phyloP scores from a whole-genome alignment of 2,113 vertebrate species.

The Cranoglanis bouderius region DNA sequence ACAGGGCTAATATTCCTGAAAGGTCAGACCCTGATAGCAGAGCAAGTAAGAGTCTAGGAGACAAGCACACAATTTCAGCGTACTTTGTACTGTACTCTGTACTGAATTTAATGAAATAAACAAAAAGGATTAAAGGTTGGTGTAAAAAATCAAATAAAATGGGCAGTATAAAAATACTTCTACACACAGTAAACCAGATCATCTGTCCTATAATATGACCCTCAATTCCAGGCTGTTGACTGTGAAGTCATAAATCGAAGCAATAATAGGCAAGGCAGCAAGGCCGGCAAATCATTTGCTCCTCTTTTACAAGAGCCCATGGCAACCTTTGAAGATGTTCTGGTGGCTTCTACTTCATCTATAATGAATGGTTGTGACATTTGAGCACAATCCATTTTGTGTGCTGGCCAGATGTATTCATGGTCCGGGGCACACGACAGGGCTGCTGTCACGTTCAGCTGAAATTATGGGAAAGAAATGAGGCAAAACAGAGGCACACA shows the following conservation, averaged over 20 bases:
- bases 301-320: constrained; percentile 4
- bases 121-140: neutral
- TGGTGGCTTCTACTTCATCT: constrained; percentile 37
- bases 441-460: constrained; percentile 16
- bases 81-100: neutral
- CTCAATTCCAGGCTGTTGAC: neutral
- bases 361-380: constrained; percentile 50
- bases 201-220: neutral
- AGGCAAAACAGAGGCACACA: constrained; percentile 40
- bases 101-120: neutral
- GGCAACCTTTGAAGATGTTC: constrained; percentile 44
- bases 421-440: neutral
- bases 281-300: constrained; percentile 11
- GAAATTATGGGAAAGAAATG: neutral
- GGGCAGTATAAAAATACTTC: neutral
- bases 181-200: neutral
- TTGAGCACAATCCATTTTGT: constrained; percentile 38
- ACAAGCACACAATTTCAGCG: neutral
- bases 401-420: constrained; percentile 10
- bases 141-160: neutral
- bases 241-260: constrained; percentile 32
- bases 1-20: neutral
- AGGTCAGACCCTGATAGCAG: neutral
- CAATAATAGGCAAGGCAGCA: constrained; percentile 9
- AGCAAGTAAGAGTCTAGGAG: neutral